Evolutionary conservation across 2,888 invertebrate species (phyloP).

Genomic region (Shargacucullia verbasci): DNA sequence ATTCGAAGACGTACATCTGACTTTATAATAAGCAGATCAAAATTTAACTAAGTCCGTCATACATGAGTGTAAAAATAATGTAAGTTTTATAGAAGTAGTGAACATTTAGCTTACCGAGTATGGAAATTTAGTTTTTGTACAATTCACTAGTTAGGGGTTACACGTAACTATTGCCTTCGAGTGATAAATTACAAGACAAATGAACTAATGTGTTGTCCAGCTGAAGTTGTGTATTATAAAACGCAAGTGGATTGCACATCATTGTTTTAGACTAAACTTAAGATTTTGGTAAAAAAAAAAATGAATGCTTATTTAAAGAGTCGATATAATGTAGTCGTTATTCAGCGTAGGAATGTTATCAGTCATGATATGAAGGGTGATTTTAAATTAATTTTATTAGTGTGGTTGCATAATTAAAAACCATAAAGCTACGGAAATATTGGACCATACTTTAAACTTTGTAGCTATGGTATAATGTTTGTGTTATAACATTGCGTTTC

Average conservation of each 20-base stretch:
- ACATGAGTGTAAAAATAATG: slow-evolving; percentile 77
- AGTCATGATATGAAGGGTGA: slow-evolving; percentile 44
- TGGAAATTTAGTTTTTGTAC: slow-evolving; percentile 86
- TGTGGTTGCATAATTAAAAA: slow-evolving; percentile 52
- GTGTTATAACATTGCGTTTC: slow-evolving; percentile 68
- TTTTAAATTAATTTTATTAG: slow-evolving; percentile 50
- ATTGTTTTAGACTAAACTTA: slow-evolving; percentile 58
- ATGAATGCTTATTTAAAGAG: slow-evolving; percentile 68
- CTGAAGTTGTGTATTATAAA: slow-evolving; percentile 55
- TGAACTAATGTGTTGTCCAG: slow-evolving; percentile 47
- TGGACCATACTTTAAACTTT: slow-evolving; percentile 55
- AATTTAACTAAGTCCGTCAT: slow-evolving; percentile 44
- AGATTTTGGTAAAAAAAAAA: slow-evolving; percentile 63
- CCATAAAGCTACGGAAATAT: slow-evolving; percentile 51
- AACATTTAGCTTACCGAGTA: slow-evolving; percentile 77
- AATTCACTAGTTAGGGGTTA: slow-evolving; percentile 80
- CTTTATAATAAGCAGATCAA: slow-evolving; percentile 29
- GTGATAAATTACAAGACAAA: slow-evolving; percentile 57
- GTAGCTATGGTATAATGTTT: slow-evolving; percentile 48
- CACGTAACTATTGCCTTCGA: slow-evolving; percentile 69
- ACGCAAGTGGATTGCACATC: slow-evolving; percentile 59
- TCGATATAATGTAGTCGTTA: slow-evolving; percentile 67
- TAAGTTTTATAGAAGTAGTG: slow-evolving; percentile 80
- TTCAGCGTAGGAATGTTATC: slow-evolving; percentile 64
- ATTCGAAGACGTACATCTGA: slow-evolving; percentile 10